Evolutionary conservation across 1,140 invertebrate species (phyloP).

Genomic region (Polyergus mexicanus): DNA sequence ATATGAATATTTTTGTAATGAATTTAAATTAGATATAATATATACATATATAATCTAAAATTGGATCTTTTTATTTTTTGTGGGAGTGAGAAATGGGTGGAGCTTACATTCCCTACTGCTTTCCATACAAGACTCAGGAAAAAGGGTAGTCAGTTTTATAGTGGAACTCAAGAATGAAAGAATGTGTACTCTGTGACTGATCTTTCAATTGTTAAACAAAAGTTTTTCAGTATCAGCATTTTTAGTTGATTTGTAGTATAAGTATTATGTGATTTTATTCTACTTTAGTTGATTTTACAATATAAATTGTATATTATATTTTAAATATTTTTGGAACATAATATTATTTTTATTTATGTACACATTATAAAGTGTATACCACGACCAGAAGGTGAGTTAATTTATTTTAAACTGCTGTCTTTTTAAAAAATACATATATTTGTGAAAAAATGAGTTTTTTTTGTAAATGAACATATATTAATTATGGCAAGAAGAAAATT

Average conservation of each 20-base stretch:
- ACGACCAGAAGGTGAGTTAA: neutral
- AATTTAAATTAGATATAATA: conserved; percentile 1
- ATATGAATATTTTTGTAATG: conserved; percentile 22
- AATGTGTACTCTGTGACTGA: conserved; percentile 41
- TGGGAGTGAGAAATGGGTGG: conserved; percentile 76
- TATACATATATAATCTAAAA: neutral
- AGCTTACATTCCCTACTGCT: conserved; percentile 81
- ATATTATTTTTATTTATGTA: neutral
- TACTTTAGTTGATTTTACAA: neutral
- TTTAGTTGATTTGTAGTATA: neutral
- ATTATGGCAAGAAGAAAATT: neutral
- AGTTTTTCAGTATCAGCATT: conserved; percentile 7
- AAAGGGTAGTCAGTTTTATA: conserved; percentile 78
- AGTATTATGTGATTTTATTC: neutral
- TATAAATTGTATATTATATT: neutral
- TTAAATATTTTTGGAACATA: neutral
- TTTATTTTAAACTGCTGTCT: neutral
- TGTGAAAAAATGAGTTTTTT: neutral
- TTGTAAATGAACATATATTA: neutral
- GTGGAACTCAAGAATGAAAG: conserved; percentile 70
- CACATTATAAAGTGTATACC: neutral
- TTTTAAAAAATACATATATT: neutral
- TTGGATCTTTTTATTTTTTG: neutral
- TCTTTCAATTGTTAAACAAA: conserved; percentile 45
- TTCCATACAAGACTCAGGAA: conserved; percentile 76